Evolutionary conservation across 2,888 invertebrate genomes (phyloP).

Genomic region (Acrocyrtus sp.): DNA sequence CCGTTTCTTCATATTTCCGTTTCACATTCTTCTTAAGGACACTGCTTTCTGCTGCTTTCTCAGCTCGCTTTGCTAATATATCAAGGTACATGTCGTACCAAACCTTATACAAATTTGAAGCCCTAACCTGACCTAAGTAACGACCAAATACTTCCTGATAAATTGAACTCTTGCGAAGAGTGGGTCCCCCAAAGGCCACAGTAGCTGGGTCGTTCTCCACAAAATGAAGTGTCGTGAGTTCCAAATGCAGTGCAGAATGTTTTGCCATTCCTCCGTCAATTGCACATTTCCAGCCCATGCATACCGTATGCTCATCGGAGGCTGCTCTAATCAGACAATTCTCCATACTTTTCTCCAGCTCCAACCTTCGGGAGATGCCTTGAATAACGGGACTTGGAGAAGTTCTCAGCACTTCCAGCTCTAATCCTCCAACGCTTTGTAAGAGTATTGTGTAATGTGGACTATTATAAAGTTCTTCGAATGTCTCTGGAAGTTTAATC

Average conservation of each 20-base stretch:
- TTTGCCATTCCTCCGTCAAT: conserved; percentile 6
- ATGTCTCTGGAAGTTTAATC: conserved; percentile 14
- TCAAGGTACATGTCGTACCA: background rate
- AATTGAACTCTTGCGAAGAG: conserved; percentile 12
- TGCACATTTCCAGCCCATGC: conserved; percentile 10
- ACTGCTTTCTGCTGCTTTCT: background rate
- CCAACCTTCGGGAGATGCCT: conserved; percentile 17
- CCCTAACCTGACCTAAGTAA: conserved; percentile 8
- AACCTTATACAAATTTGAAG: background rate
- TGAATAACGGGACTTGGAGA: conserved; percentile 19
- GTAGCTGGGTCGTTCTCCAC: background rate
- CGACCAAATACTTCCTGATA: background rate
- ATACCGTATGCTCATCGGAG: background rate
- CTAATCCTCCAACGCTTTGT: conserved; percentile 31
- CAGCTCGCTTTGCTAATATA: background rate
- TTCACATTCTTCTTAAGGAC: background rate
- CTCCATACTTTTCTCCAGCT: background rate
- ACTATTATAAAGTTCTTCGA: conserved; percentile 17
- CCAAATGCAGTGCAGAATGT: background rate
- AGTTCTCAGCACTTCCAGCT: conserved; percentile 18
- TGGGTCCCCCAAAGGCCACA: conserved; percentile 3
- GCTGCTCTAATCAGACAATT: background rate
- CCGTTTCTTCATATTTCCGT: background rate
- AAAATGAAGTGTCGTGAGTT: background rate
- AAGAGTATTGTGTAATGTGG: conserved; percentile 16